These are phyloP conservation scores for Rhorus exstirpatorius DNA, from an alignment of 2,888 invertebrate genomes.

Conservation along the genomic window DNA sequence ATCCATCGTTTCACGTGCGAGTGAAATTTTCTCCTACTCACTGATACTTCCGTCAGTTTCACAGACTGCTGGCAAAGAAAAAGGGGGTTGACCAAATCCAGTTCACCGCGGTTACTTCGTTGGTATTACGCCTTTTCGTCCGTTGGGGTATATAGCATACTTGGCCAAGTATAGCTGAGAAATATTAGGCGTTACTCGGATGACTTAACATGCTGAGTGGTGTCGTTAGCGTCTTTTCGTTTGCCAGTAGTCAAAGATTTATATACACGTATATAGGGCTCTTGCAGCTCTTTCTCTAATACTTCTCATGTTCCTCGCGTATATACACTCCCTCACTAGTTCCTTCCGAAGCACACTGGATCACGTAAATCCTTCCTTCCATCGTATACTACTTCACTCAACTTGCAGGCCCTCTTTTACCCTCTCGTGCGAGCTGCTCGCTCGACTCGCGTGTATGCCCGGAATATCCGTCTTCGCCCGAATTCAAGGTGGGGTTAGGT, in stretches of 20 bases:
- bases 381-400: slow-evolving; percentile 47
- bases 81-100: no score
- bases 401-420: slow-evolving; percentile 51
- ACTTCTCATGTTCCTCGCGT: slow-evolving; percentile 43
- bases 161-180: no score
- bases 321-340: slow-evolving; percentile 19
- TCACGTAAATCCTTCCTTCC: slow-evolving; percentile 63
- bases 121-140: no score
- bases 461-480: slow-evolving; percentile 61
- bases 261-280: not conserved
- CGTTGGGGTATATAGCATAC: no score
- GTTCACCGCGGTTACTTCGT: no score
- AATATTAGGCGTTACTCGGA: no score
- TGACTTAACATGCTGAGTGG: not conserved
- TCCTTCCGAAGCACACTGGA: slow-evolving; percentile 37
- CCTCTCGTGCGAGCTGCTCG: slow-evolving; percentile 36
- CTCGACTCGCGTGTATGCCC: slow-evolving; percentile 54
- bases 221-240: not conserved
- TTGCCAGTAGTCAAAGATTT: not conserved
- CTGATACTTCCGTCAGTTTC: no score
- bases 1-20: no score
- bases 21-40: no score
- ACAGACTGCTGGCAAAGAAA: no score
- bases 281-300: slow-evolving; percentile 29
- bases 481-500: slow-evolving; percentile 67